Percentiles rank a stretch among this genome's conserved stretches.
phyloP scores from a whole-genome alignment of 2,797 vertebrate species.

The Pitangus sulphuratus region DNA sequence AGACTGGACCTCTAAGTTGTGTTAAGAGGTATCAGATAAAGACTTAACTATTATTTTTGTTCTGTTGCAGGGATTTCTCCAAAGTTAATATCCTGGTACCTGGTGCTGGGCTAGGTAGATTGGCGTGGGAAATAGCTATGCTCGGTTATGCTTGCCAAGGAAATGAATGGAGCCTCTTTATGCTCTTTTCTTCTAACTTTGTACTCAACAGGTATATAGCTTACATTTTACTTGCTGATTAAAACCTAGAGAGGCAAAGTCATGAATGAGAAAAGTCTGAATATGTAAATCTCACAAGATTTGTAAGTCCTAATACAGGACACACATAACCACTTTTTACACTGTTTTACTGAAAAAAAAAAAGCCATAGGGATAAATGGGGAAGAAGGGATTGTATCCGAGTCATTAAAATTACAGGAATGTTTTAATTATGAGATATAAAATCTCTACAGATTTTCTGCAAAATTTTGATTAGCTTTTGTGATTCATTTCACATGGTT shows the following conservation, averaged over 20 bases:
- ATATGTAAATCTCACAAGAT: neutral
- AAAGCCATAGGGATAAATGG: neutral
- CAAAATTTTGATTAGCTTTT: neutral
- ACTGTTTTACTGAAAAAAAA: neutral
- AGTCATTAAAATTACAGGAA: neutral
- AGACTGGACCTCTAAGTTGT: slow-evolving; percentile 41
- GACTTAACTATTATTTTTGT: slow-evolving; percentile 75
- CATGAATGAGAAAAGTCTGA: neutral
- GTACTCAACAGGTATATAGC: slow-evolving; percentile 94
- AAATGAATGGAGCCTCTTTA: slow-evolving; percentile 99
- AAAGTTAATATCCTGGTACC: slow-evolving; percentile 95
- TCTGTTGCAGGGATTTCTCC: slow-evolving; percentile 88
- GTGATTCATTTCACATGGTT: neutral
- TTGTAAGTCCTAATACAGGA: neutral
- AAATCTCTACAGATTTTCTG: neutral
- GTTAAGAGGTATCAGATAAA: slow-evolving; percentile 57
- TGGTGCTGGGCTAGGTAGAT: slow-evolving; percentile 95
- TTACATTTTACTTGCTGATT: slow-evolving; percentile 71
- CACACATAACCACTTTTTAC: neutral
- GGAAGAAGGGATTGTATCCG: neutral
- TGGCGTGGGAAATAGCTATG: slow-evolving; percentile 97
- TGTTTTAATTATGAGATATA: neutral
- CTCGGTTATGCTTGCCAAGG: slow-evolving; percentile 97
- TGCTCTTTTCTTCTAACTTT: slow-evolving; percentile 99
- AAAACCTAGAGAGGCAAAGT: slow-evolving; percentile 5